phyloP scores from a whole-genome alignment of 37 sponge, comb jelly and placozoan species.

The Spongia lamella region DNA sequence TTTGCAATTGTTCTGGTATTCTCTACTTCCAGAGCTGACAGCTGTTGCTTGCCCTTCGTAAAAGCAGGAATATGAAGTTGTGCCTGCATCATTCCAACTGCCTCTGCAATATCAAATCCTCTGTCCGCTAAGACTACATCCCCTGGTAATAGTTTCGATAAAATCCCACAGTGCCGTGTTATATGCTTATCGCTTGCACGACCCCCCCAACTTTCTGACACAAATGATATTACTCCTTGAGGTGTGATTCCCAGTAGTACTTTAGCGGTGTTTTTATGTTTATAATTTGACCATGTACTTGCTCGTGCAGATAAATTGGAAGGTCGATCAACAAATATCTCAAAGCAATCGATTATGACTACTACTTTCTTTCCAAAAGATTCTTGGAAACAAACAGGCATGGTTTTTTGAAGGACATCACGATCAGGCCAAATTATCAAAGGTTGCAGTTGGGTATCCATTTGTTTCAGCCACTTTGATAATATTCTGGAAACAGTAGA shows the following conservation, averaged over 20 bases:
- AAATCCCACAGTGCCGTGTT: conserved; percentile 60
- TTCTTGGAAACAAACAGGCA: conserved; percentile 51
- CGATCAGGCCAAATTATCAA: conserved; percentile 70
- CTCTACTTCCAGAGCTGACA: too few relatives aligned
- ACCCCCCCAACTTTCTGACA: conserved; percentile 71
- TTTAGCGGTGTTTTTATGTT: conserved; percentile 73
- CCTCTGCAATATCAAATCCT: conserved; percentile 72
- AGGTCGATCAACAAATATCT: too few relatives aligned
- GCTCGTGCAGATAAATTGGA: conserved; percentile 51
- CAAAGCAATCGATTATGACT: conserved; percentile 74
- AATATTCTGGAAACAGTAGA: conserved; percentile 50
- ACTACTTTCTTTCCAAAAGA: conserved; percentile 38
- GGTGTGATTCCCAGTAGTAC: conserved; percentile 61
- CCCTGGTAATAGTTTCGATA: conserved; percentile 63
- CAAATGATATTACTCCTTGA: too few relatives aligned
- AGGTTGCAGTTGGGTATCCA: conserved; percentile 30
- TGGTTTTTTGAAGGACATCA: conserved; percentile 41
- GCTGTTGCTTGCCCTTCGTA: too few relatives aligned
- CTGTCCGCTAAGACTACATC: conserved; percentile 74
- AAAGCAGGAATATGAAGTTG: too few relatives aligned
- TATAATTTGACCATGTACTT: too few relatives aligned
- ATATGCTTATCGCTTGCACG: conserved; percentile 65
- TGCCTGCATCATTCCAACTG: conserved; percentile 55
- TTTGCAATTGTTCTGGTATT: too few relatives aligned
- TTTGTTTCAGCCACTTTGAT: conserved; percentile 9